These are phyloP conservation scores for Sabatieria punctata DNA, from an alignment of 2,888 invertebrate genomes.

Conservation along the genomic window DNA sequence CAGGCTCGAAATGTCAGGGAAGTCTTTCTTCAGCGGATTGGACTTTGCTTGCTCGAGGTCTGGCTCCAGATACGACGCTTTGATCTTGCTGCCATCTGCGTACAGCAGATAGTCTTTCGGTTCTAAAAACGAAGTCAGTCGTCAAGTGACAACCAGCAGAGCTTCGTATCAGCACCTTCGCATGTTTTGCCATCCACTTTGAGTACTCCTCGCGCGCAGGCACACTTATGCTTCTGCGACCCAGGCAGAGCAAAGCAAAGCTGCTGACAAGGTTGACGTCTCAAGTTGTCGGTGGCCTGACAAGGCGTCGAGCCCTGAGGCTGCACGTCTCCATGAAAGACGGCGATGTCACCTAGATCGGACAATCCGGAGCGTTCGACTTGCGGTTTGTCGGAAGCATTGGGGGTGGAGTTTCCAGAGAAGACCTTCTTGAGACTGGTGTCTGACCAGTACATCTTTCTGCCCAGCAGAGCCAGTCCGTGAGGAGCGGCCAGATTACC, in stretches of 20 bases:
- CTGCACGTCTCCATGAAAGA: constrained; percentile 73
- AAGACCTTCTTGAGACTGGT: constrained; percentile 26
- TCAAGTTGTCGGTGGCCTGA: constrained; percentile 27
- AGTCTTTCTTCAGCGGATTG: constrained; percentile 13
- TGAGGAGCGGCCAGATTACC: constrained; percentile 26
- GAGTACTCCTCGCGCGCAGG: constrained; percentile 74
- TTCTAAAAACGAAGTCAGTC: constrained; percentile 16
- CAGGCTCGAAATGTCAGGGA: constrained; percentile 21
- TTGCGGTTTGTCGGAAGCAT: background rate
- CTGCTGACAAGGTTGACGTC: constrained; percentile 54
- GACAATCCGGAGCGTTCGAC: constrained; percentile 53
- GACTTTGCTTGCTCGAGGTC: too few relatives aligned
- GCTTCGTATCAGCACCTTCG: constrained; percentile 17
- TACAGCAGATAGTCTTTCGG: constrained; percentile 79
- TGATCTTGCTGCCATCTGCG: constrained; percentile 78
- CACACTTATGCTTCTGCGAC: constrained; percentile 49
- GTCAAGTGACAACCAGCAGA: background rate
- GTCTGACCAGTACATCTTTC: constrained; percentile 28
- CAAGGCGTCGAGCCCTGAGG: constrained; percentile 40
- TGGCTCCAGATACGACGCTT: constrained; percentile 72
- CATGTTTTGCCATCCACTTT: constrained; percentile 36
- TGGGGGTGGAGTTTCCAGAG: constrained; percentile 19
- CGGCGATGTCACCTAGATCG: constrained; percentile 69
- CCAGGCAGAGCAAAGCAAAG: constrained; percentile 79
- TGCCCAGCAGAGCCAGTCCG: constrained; percentile 20